Evolutionary conservation across 2,888 invertebrate genomes (phyloP).

Genomic region (Spisula subtruncata): DNA sequence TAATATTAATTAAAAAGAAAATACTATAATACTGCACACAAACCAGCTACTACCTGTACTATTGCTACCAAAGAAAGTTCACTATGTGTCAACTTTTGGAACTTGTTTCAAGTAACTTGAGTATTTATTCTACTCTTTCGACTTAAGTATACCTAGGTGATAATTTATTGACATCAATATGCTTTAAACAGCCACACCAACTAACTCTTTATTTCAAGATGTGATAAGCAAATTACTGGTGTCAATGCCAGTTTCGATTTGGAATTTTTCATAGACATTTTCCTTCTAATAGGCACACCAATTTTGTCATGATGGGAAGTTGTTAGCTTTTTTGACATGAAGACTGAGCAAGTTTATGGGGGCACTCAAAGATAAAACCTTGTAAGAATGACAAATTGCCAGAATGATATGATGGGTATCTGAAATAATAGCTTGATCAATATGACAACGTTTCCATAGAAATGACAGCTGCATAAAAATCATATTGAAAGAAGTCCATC

Average conservation of each 20-base stretch:
- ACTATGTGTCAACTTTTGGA: no score
- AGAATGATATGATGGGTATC: neutral
- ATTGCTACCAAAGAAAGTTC: no score
- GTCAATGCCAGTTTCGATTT: neutral
- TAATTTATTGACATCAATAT: no score
- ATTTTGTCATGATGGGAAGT: neutral
- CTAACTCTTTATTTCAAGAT: no score
- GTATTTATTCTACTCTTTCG: no score
- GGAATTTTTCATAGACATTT: neutral
- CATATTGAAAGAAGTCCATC: neutral
- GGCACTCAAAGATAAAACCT: neutral
- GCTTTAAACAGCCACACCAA: no score
- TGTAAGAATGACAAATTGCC: neutral
- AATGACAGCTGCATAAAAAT: constrained; percentile 6
- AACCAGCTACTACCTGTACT: no score
- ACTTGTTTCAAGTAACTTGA: no score
- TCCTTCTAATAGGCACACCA: neutral
- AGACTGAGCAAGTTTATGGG: neutral
- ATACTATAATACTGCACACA: no score
- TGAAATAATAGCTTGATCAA: neutral
- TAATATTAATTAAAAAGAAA: no score
- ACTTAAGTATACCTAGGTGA: no score
- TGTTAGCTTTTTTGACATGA: constrained; percentile 8
- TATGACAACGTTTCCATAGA: neutral
- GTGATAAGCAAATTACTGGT: no score